These are phyloP conservation scores for Mesoclemmys tuberculata DNA, from an alignment of 2,113 vertebrate genomes.

Conservation along the genomic window DNA sequence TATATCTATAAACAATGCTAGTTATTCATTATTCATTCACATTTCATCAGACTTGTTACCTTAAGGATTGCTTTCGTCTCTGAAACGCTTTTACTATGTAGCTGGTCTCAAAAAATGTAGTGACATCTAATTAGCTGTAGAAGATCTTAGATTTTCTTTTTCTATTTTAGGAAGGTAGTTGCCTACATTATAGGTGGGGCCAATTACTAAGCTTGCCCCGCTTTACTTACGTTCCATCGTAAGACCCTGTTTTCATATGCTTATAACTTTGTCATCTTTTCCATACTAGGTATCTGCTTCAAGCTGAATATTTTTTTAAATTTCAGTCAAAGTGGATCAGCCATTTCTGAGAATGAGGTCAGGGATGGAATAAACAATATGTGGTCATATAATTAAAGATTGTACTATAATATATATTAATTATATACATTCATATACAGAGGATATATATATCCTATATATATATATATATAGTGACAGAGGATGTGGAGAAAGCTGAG, in stretches of 20 bases:
- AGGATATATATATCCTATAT: too few relatives aligned
- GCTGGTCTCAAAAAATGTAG: neutral
- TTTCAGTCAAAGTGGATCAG: neutral
- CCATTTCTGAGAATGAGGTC: neutral
- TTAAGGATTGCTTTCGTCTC: too few relatives aligned
- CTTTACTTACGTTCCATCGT: neutral
- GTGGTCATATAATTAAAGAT: too few relatives aligned
- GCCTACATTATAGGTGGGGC: neutral
- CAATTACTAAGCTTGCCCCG: neutral
- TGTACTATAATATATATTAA: too few relatives aligned
- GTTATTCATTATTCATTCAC: too few relatives aligned
- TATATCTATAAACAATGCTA: neutral
- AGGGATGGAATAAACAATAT: too few relatives aligned
- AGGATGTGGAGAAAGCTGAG: too few relatives aligned
- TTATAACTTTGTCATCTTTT: neutral
- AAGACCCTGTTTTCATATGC: neutral
- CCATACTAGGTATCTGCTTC: neutral
- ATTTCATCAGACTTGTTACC: too few relatives aligned
- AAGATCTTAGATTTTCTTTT: too few relatives aligned
- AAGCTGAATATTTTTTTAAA: neutral
- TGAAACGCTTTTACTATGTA: too few relatives aligned
- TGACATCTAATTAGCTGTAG: neutral
- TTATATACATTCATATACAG: too few relatives aligned
- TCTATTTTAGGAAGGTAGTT: neutral
- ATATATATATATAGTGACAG: too few relatives aligned